A percentile compares a stretch with the other conserved stretches of the same genome.
Conservation (phyloP, 2,113 vertebrate genomes). For the Scopus umbretta region DNA sequence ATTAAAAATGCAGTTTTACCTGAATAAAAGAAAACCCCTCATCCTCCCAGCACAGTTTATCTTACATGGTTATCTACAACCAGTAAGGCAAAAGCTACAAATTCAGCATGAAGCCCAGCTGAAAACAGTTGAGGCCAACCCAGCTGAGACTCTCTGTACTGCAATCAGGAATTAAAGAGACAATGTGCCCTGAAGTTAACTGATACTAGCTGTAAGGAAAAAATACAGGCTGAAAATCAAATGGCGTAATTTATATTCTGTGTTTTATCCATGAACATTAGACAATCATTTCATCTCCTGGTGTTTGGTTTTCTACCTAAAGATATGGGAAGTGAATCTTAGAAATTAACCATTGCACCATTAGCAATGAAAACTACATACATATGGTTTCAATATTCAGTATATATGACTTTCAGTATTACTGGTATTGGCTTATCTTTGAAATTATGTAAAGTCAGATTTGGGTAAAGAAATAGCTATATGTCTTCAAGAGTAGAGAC, state of each 20-base stretch:
- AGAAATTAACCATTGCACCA: not conserved
- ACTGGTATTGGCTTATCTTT: not conserved
- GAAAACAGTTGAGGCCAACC: not conserved
- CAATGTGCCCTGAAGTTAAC: rapidly evolving
- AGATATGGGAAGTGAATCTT: not conserved
- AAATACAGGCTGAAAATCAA: not conserved
- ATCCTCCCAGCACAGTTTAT: not conserved
- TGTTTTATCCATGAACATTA: not conserved
- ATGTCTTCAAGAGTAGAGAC: not conserved
- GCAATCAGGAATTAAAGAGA: not conserved
- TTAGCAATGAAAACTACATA: not conserved
- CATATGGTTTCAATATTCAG: not conserved
- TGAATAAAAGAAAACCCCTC: not conserved
- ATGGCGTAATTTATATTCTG: rapidly evolving
- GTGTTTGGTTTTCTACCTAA: not conserved
- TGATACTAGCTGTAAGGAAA: not conserved
- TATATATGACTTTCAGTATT: too few relatives aligned
- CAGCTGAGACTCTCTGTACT: not conserved
- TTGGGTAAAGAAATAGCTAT: not conserved
- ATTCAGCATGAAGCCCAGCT: not conserved
- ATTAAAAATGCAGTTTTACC: not conserved
- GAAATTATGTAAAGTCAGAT: not conserved
- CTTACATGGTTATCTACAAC: rapidly evolving
- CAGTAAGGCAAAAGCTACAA: not conserved
- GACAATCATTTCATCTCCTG: rapidly evolving